A percentile compares a stretch with the other conserved stretches of the same genome.
These are phyloP conservation scores for Macrocentrus cingulum DNA, from an alignment of 1,140 invertebrate species.

Conservation along the genomic window DNA sequence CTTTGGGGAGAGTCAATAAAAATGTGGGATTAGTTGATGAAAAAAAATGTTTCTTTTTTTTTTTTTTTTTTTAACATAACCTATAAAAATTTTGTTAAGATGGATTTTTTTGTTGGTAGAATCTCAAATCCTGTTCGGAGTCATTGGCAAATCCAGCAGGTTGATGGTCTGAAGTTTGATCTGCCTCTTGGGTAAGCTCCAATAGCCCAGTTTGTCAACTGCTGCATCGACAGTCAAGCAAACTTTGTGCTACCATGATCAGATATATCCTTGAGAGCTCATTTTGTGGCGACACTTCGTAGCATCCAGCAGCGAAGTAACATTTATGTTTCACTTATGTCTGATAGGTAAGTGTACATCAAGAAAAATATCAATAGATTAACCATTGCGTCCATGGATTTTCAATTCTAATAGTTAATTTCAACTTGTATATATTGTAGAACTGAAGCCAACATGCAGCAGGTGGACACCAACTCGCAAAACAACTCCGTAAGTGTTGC, in stretches of 20 bases:
- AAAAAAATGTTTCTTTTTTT: too few species aligned
- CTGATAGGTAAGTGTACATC: constrained; percentile 51
- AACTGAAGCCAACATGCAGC: constrained; percentile 62
- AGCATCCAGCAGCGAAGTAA: constrained; percentile 53
- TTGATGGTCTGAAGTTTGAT: constrained; percentile 54
- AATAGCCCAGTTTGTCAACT: constrained; percentile 57
- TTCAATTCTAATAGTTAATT: not conserved
- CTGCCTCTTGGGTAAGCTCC: constrained; percentile 55
- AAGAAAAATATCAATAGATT: constrained; percentile 7
- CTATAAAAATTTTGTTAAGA: too few species aligned
- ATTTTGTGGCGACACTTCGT: constrained; percentile 55
- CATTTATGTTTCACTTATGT: constrained; percentile 60
- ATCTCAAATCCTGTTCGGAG: constrained; percentile 47
- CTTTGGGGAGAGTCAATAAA: too few species aligned
- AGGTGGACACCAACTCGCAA: constrained; percentile 62
- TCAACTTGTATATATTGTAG: constrained; percentile 30
- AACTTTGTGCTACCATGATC: constrained; percentile 53
- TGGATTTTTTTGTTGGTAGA: constrained; percentile 44
- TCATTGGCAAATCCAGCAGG: constrained; percentile 45
- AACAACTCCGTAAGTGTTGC: constrained; percentile 61
- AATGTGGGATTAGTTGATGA: too few species aligned
- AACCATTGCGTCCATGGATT: not conserved
- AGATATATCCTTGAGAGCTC: constrained; percentile 50
- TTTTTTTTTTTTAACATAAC: not conserved
- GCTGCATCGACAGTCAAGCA: constrained; percentile 49